Percentiles rank a stretch among this genome's conserved stretches.
Evolutionary conservation across 2,113 vertebrate species (phyloP).

Genomic region (Psophia crepitans): DNA sequence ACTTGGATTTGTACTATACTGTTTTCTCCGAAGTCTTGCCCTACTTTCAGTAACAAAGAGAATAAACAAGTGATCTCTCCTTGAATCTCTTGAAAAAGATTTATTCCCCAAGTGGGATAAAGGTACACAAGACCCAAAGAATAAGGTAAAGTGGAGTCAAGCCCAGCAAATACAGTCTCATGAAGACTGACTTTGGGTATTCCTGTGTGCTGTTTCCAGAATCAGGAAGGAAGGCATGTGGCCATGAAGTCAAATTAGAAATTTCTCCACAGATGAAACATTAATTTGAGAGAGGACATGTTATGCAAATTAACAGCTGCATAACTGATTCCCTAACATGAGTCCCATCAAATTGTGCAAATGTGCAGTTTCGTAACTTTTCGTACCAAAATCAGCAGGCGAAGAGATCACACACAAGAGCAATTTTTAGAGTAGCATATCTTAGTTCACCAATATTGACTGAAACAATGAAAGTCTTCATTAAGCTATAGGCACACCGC

Average conservation of each 20-base stretch:
- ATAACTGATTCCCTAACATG: background rate
- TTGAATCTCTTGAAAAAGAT: background rate
- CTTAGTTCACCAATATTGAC: background rate
- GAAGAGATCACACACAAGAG: background rate
- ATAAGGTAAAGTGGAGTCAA: background rate
- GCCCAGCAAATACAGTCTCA: background rate
- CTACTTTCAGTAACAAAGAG: background rate
- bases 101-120: background rate
- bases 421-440: background rate
- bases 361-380: background rate
- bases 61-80: background rate
- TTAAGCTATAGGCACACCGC: background rate
- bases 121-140: background rate
- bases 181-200: background rate
- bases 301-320: background rate
- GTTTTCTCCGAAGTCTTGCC: background rate
- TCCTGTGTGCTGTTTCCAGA: background rate
- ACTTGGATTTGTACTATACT: background rate
- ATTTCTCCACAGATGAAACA: background rate
- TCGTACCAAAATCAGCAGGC: background rate
- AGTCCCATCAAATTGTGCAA: background rate
- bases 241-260: background rate
- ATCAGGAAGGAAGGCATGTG: background rate
- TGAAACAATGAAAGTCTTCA: background rate
- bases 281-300: accelerated